These are phyloP conservation scores for Dione juno DNA, from an alignment of 2,888 invertebrate species.

Conservation along the genomic window DNA sequence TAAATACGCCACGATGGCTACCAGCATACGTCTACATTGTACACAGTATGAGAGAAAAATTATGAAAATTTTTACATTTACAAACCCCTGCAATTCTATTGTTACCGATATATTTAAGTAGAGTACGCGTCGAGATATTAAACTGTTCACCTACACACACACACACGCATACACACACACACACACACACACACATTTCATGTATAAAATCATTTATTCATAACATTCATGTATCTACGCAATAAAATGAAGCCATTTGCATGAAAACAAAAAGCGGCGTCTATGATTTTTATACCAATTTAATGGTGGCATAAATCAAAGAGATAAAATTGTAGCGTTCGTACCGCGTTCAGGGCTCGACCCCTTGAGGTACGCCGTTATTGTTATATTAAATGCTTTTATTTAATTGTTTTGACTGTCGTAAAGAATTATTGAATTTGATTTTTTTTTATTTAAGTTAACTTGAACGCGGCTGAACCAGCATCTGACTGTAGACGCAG, in stretches of 20 bases:
- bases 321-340: conserved; percentile 64
- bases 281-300: conserved; percentile 66
- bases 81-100: conserved; percentile 32
- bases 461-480: too few species aligned
- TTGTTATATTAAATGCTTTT: conserved; percentile 42
- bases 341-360: conserved; percentile 47
- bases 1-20: neutral
- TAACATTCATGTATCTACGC: conserved; percentile 47
- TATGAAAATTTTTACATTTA: conserved; percentile 6
- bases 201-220: conserved; percentile 48
- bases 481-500: too few species aligned
- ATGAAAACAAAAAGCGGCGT: conserved; percentile 59
- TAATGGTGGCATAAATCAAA: conserved; percentile 71
- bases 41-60: neutral
- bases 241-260: conserved; percentile 64
- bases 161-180: neutral
- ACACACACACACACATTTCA: neutral
- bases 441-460: too few species aligned
- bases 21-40: neutral
- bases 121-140: conserved; percentile 45
- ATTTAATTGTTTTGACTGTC: conserved; percentile 13
- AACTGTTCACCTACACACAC: conserved; percentile 40
- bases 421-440: conserved; percentile 2
- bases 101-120: conserved; percentile 44
- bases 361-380: conserved; percentile 56